Conservation (phyloP, 2,888 invertebrate species). For the Harpagoxenus sublaevis region DNA sequence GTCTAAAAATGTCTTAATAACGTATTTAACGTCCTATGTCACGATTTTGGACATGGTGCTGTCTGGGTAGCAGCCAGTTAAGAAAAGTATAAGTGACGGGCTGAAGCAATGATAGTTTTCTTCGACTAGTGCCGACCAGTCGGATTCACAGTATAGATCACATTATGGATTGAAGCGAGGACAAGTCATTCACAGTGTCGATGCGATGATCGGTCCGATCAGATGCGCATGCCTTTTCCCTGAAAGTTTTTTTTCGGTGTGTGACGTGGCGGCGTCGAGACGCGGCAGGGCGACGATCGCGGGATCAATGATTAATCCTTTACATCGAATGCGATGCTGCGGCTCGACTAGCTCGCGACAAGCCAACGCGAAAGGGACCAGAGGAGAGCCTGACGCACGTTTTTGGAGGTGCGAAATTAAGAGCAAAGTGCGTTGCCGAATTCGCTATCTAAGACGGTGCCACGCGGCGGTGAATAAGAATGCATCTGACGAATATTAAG, state of each 20-base stretch:
- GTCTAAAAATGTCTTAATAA: no score
- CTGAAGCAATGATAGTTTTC: neutral
- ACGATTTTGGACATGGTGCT: no score
- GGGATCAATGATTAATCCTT: constrained; percentile 30
- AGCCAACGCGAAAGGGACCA: constrained; percentile 83
- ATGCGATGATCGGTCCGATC: constrained; percentile 13
- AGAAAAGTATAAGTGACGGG: neutral
- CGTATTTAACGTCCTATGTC: no score
- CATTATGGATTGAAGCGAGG: constrained; percentile 9
- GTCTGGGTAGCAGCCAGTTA: neutral
- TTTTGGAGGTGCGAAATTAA: constrained; percentile 51
- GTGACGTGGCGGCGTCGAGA: constrained; percentile 20
- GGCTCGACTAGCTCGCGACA: constrained; percentile 62
- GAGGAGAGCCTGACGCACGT: constrained; percentile 75
- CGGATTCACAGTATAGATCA: neutral
- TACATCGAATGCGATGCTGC: constrained; percentile 54
- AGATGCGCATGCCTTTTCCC: constrained; percentile 41
- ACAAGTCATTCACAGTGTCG: constrained; percentile 19
- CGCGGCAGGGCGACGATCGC: constrained; percentile 13
- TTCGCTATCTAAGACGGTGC: constrained; percentile 28
- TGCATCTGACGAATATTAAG: constrained; percentile 7
- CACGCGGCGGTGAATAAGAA: constrained; percentile 31
- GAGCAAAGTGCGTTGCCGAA: constrained; percentile 8
- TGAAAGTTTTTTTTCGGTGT: constrained; percentile 40
- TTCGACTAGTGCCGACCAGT: neutral